phyloP scores from a whole-genome alignment of 2,888 invertebrate species.

The Drosophila recens region DNA sequence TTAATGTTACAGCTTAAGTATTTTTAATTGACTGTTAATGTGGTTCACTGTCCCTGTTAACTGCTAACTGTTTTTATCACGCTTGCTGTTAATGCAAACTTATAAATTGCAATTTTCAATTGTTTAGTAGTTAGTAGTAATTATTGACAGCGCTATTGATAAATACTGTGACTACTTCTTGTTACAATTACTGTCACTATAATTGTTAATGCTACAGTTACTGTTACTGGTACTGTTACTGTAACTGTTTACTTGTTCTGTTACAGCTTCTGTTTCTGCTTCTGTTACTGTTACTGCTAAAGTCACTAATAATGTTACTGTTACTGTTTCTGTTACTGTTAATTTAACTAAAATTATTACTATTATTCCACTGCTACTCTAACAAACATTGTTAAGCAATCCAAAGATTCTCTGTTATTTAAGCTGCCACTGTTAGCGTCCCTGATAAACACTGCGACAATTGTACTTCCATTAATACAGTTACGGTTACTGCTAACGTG shows the following conservation, averaged over 20 bases:
- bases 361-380: neutral
- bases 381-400: neutral
- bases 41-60: neutral
- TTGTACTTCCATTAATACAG: neutral
- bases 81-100: no score
- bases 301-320: neutral
- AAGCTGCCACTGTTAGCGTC: neutral
- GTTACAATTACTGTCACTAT: neutral
- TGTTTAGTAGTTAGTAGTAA: no score
- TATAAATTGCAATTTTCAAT: no score
- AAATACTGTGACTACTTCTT: neutral
- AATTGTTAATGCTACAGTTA: slow-evolving; percentile 4
- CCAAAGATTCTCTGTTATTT: neutral
- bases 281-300: neutral
- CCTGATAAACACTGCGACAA: neutral
- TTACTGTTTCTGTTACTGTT: neutral
- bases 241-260: neutral
- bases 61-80: no score
- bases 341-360: neutral
- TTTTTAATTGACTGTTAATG: neutral
- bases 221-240: neutral
- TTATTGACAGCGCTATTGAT: no score
- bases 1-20: neutral
- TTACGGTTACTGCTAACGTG: slow-evolving; percentile 1
- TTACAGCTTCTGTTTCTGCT: slow-evolving; percentile 1